Base-by-base conservation (phyloP, 1,140 invertebrate species). In the Goniozus legneri region DNA sequence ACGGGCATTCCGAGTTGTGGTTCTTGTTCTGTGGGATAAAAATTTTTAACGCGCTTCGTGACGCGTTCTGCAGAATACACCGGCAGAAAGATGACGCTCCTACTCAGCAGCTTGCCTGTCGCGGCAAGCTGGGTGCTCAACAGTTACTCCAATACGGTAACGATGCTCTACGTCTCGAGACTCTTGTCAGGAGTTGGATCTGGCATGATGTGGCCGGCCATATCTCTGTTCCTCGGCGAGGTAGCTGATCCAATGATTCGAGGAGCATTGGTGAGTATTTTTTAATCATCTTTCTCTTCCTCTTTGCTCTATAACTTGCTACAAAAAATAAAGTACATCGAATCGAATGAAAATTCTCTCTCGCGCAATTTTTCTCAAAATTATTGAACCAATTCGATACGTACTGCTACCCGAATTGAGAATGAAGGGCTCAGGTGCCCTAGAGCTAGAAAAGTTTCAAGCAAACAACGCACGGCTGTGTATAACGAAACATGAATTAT, bases 211-310 rank as follows among this genome's bases (percentile, higher is more conserved):
- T 79, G 76, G 58, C 71, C 79, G 1, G 65, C 73, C 6, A 44
- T 76, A 2, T 76, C 81, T 2, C 63, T 83, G 8, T 77, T 65
- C 37, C 38, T 78, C 3, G 75, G 79, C 37, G 83, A 85, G 69
- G 79, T 80, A 6, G 76, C 82, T 0, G 75, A 82, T 33, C 76
- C 80, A 14, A 70, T 71, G 24, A 77, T 81, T 35, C 70, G 83
- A 39, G 83, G 84, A 19, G 67, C 77, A 32, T 58, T 84, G 53
- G 82, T 81, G 46, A 76, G 77, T 47, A 71, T 69, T 22, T 30
- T 41, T 16, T 34, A 42, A 19, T 21, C 3, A 39, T 7, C 2
- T 42, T 8, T 15, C 18, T 21, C 2, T 34, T 13, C 6, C 13
- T 13, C 7, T 14, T 4, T 21, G 21, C 21, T 6, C 14, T n/a